These are phyloP conservation scores for Neria commutata DNA, from an alignment of 2,888 invertebrate species.

Conservation along the genomic window DNA sequence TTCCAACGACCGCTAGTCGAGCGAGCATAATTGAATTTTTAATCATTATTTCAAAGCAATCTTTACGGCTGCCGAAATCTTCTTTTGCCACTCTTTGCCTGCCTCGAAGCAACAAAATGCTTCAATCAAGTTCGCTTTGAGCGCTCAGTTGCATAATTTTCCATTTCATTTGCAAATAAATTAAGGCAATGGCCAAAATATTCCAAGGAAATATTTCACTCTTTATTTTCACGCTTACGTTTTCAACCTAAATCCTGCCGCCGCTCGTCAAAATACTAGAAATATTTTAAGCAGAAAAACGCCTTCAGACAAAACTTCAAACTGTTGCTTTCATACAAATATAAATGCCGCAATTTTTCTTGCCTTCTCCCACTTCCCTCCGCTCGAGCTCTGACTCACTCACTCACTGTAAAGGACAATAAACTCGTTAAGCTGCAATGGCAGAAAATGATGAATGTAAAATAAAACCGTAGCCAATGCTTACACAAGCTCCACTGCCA, in stretches of 20 bases:
- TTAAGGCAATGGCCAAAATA: neutral
- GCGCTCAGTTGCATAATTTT: neutral
- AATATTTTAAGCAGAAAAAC: neutral
- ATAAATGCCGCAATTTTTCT: no score
- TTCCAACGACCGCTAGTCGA: no score
- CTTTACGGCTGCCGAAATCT: neutral
- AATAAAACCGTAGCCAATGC: conserved; percentile 31
- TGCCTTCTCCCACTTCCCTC: no score
- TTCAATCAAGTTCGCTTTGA: conserved; percentile 46
- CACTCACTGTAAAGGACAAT: conserved; percentile 32
- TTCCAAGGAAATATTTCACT: neutral
- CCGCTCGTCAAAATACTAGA: no score
- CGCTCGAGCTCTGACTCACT: no score
- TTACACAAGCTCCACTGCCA: conserved; percentile 25
- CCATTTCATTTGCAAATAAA: neutral
- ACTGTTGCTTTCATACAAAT: neutral
- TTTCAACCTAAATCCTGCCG: no score
- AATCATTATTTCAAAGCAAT: no score
- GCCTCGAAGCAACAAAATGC: no score
- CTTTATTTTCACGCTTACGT: no score
- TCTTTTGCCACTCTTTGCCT: neutral
- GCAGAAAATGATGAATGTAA: conserved; percentile 30
- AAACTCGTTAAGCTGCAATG: conserved; percentile 34
- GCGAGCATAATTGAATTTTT: no score
- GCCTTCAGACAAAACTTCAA: neutral